These are phyloP conservation scores for Benitochromis conjunctus DNA, from an alignment of 2,113 vertebrate genomes.

Conservation along the genomic window DNA sequence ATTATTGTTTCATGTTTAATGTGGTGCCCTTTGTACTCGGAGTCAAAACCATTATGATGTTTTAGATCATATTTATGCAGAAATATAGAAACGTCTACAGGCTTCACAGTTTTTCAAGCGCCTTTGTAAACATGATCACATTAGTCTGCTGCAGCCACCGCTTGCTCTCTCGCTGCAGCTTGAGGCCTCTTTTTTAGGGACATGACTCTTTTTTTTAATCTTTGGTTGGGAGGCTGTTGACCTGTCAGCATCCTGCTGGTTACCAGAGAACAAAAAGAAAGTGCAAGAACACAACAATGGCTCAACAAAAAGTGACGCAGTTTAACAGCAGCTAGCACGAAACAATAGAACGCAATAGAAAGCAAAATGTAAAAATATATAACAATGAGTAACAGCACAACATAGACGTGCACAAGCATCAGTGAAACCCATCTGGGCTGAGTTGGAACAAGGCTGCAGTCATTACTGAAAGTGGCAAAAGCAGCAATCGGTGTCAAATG, in stretches of 20 bases:
- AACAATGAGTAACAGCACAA: not conserved
- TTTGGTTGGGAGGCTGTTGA: constrained; percentile 41
- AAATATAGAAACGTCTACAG: not conserved
- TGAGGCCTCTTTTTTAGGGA: constrained; percentile 23
- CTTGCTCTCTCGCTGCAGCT: constrained; percentile 8
- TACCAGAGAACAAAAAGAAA: not conserved
- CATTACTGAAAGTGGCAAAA: constrained; percentile 40
- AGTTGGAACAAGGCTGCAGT: constrained; percentile 8
- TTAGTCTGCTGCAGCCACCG: not conserved
- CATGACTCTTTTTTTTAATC: not conserved
- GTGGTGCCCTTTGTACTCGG: not conserved
- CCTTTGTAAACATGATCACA: constrained; percentile 1
- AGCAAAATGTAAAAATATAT: not conserved
- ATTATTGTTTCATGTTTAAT: not conserved
- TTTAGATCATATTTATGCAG: not conserved
- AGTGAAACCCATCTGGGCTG: not conserved
- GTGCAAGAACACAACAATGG: not conserved
- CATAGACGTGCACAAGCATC: not conserved
- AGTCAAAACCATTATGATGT: not conserved
- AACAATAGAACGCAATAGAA: not conserved
- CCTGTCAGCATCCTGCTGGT: constrained; percentile 37
- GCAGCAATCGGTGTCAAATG: constrained; percentile 46
- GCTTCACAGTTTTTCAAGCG: not conserved
- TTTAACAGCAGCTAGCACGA: not conserved
- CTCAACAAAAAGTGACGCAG: not conserved